phyloP scores from a whole-genome alignment of 2,888 invertebrate species.

The Steinernema carpocapsae region DNA sequence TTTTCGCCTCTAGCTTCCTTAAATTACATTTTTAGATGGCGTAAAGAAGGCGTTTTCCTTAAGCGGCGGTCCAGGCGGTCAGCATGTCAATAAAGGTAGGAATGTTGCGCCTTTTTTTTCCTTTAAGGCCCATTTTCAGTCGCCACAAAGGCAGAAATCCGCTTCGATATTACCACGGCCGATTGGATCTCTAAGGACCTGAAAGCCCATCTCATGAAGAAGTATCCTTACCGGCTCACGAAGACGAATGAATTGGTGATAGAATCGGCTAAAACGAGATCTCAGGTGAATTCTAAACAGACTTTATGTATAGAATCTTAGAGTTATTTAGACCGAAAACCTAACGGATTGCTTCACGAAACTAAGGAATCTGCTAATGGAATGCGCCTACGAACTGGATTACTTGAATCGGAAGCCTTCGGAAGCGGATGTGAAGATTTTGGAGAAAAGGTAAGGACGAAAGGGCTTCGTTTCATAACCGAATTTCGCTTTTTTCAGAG shows the following conservation, averaged over 20 bases:
- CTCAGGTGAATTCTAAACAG: slow-evolving; percentile 39
- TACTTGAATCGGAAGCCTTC: slow-evolving; percentile 38
- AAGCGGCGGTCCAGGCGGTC: slow-evolving; percentile 50
- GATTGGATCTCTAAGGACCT: slow-evolving; percentile 46
- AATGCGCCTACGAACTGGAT: slow-evolving; percentile 38
- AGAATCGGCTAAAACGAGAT: slow-evolving; percentile 44
- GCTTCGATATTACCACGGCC: slow-evolving; percentile 45
- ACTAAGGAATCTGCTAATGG: slow-evolving; percentile 39
- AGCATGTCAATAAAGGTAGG: slow-evolving; percentile 53
- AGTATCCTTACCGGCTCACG: slow-evolving; percentile 40
- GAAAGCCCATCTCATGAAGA: slow-evolving; percentile 39
- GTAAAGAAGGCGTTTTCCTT: slow-evolving; percentile 41
- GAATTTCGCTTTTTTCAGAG: slow-evolving; percentile 39
- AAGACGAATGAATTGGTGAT: slow-evolving; percentile 45
- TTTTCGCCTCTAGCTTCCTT: too few relatives aligned
- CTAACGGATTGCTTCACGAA: slow-evolving; percentile 51
- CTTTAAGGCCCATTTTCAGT: too few relatives aligned
- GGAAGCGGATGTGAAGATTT: slow-evolving; percentile 41
- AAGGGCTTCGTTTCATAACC: slow-evolving; percentile 1
- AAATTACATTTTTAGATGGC: slow-evolving; percentile 36
- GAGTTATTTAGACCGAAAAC: slow-evolving; percentile 43
- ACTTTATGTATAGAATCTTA: slow-evolving; percentile 32
- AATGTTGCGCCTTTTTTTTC: slow-evolving; percentile 35
- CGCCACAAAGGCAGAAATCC: slow-evolving; percentile 50
- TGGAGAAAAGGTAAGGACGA: slow-evolving; percentile 41